Evolutionary conservation across 1,140 invertebrate genomes (phyloP).

Genomic region (Dendrolimus kikuchii): DNA sequence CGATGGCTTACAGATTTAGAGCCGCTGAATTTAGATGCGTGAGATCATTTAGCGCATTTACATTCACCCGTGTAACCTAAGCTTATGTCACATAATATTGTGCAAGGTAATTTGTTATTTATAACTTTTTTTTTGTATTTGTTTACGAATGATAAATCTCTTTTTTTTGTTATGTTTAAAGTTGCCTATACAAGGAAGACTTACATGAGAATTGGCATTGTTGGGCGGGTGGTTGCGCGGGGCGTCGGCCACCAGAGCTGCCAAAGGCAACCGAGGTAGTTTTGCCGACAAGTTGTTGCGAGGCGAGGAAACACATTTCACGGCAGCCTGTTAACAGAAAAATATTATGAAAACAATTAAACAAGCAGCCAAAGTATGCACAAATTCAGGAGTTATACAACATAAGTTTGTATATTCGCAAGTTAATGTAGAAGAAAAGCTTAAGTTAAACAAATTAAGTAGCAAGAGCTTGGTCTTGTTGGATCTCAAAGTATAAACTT

Average conservation of each 20-base stretch:
- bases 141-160: not conserved
- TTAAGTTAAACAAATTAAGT: conserved; percentile 1
- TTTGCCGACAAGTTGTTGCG: conserved; percentile 62
- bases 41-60: conserved; percentile 52
- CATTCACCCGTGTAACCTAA: too few species aligned
- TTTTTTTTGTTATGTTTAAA: not conserved
- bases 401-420: too few species aligned
- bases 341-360: not conserved
- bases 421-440: too few species aligned
- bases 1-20: conserved; percentile 55
- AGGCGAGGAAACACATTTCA: conserved; percentile 65
- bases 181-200: conserved; percentile 16
- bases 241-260: conserved; percentile 49
- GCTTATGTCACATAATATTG: too few species aligned
- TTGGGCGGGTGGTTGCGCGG: conserved; percentile 53
- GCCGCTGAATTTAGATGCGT: conserved; percentile 51
- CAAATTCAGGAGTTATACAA: not conserved
- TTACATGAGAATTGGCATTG: conserved; percentile 65
- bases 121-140: too few species aligned
- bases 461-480: not conserved
- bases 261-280: conserved; percentile 56
- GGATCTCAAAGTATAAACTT: conserved; percentile 3
- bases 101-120: too few species aligned
- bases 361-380: not conserved
- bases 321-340: conserved; percentile 50